These are phyloP conservation scores for Girardinus metallicus DNA, from an alignment of 2,797 vertebrate species.

Conservation along the genomic window DNA sequence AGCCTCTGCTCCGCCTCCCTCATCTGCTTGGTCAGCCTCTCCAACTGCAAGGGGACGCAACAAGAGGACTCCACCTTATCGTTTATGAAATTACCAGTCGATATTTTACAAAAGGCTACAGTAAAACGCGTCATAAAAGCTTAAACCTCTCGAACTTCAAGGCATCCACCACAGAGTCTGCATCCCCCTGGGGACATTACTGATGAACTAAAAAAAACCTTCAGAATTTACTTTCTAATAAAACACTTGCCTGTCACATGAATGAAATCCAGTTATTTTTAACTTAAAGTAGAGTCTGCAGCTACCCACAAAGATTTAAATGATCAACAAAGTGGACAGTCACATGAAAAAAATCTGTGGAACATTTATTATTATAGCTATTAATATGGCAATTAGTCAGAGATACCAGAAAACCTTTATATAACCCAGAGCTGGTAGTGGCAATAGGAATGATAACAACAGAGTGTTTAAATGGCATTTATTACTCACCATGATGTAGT, in stretches of 20 bases:
- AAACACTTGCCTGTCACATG: conserved; percentile 33
- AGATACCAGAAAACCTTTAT: neutral
- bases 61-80: neutral
- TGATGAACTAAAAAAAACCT: conserved; percentile 44
- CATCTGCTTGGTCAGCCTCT: conserved; percentile 96
- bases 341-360: conserved; percentile 11
- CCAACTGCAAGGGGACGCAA: conserved; percentile 83
- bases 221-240: conserved; percentile 54
- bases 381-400: neutral
- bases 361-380: neutral
- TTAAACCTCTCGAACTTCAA: conserved; percentile 37
- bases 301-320: neutral
- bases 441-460: neutral
- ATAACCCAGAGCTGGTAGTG: neutral
- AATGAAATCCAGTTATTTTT: conserved; percentile 52
- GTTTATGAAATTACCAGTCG: conserved; percentile 24
- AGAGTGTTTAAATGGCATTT: neutral
- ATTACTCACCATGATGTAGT: neutral
- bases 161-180: conserved; percentile 31
- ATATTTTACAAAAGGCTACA: conserved; percentile 50
- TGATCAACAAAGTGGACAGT: conserved; percentile 8
- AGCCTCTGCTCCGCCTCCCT: conserved; percentile 96
- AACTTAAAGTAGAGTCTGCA: conserved; percentile 45
- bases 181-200: conserved; percentile 54
- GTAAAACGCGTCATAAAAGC: conserved; percentile 45